phyloP scores from a whole-genome alignment of 2,797 vertebrate species.

The Brotogeris chrysoptera region DNA sequence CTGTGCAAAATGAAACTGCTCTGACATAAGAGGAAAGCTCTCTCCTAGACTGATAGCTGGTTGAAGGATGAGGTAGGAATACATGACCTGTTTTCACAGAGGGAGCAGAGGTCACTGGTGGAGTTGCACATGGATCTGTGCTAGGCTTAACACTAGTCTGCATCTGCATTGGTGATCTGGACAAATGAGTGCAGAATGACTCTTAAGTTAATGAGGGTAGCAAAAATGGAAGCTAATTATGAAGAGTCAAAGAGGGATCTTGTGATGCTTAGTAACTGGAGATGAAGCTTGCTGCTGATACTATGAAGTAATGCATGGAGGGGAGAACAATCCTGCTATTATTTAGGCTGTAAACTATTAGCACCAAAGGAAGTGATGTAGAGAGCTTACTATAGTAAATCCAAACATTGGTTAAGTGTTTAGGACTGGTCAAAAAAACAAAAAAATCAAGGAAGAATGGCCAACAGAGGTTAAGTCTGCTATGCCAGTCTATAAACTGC shows the following conservation, averaged over 20 bases:
- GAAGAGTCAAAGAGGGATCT: neutral
- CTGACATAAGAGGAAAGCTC: slow-evolving; percentile 7
- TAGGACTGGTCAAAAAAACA: neutral
- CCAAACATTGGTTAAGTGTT: neutral
- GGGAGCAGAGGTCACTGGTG: neutral
- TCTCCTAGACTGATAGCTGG: neutral
- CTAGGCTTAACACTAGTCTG: neutral
- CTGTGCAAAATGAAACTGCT: slow-evolving; percentile 33
- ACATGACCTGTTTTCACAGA: neutral
- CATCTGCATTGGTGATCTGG: neutral
- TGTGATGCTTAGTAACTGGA: neutral
- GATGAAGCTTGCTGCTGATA: neutral
- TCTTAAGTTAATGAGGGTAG: neutral
- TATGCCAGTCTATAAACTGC: neutral
- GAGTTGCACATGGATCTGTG: neutral
- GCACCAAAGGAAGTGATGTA: neutral
- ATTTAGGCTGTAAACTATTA: neutral
- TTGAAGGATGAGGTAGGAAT: neutral
- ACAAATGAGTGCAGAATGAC: neutral
- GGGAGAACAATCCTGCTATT: neutral
- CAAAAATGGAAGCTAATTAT: neutral
- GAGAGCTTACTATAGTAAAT: neutral
- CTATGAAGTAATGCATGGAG: neutral
- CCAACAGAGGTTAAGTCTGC: neutral
- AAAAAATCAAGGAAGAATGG: neutral